Evolutionary conservation across 2,113 vertebrate species (phyloP).

Genomic region (Amphiprion percula): DNA sequence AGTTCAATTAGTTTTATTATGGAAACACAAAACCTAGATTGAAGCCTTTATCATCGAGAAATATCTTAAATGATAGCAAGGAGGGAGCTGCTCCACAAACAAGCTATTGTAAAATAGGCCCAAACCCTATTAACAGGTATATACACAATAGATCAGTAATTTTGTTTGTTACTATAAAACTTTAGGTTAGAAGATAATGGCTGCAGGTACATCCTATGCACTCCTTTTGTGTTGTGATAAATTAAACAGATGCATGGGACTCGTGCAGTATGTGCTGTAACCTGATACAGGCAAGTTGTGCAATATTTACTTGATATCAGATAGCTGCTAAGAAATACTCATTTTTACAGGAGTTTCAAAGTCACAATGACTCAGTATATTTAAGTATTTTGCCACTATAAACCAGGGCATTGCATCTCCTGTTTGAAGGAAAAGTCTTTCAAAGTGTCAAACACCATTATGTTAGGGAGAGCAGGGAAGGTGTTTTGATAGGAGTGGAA

Average conservation of each 20-base stretch:
- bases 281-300: neutral
- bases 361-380: constrained; percentile 17
- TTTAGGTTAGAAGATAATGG: no score
- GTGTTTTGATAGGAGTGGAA: constrained; percentile 14
- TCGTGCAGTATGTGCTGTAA: neutral
- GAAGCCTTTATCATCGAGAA: no score
- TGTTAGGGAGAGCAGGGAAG: neutral
- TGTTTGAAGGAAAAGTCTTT: neutral
- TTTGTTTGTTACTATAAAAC: no score
- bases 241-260: neutral
- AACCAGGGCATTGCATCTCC: neutral
- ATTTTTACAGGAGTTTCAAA: neutral
- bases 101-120: no score
- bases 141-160: no score
- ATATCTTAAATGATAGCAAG: no score
- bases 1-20: no score
- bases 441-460: neutral
- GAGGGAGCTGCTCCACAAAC: no score
- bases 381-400: neutral
- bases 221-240: no score
- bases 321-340: neutral
- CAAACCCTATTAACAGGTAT: no score
- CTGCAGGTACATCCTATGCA: no score
- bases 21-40: no score
- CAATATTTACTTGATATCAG: neutral